phyloP scores from a whole-genome alignment of 2,113 vertebrate genomes.

The Aphyosemion australe region DNA sequence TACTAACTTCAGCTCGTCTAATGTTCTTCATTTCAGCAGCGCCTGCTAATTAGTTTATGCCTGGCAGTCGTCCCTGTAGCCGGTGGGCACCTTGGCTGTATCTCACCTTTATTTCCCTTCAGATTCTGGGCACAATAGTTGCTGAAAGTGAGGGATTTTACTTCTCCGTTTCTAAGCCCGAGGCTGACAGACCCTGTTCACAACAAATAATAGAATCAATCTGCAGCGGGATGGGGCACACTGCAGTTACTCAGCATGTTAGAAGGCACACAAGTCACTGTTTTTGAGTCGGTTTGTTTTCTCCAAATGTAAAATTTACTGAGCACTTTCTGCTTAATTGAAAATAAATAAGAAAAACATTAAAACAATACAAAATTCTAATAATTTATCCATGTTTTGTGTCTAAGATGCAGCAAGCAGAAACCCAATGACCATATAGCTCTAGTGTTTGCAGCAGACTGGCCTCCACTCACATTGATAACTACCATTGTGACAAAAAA shows the following conservation, averaged over 20 bases:
- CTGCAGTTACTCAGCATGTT: conserved; percentile 29
- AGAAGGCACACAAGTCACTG: conserved; percentile 8
- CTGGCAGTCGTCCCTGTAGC: conserved; percentile 38
- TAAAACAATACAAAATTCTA: background rate
- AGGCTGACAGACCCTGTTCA: conserved; percentile 61
- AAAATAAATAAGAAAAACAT: background rate
- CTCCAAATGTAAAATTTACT: conserved; percentile 11
- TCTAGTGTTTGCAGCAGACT: conserved; percentile 12
- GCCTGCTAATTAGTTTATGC: conserved; percentile 56
- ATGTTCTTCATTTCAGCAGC: conserved; percentile 40
- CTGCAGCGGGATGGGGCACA: conserved; percentile 39
- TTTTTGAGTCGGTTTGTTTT: conserved; percentile 24
- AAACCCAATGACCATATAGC: conserved; percentile 1
- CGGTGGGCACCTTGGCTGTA: conserved; percentile 49
- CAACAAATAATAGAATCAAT: conserved; percentile 69
- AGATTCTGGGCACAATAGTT: conserved; percentile 49
- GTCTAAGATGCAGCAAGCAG: background rate
- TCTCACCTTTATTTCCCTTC: conserved; percentile 58
- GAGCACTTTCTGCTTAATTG: background rate
- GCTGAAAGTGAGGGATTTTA: conserved; percentile 57
- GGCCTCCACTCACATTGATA: conserved; percentile 17
- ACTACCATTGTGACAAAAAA: conserved; percentile 21
- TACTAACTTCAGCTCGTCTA: conserved; percentile 40
- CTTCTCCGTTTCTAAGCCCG: conserved; percentile 39
- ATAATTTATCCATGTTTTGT: background rate